Evolutionary conservation across 2,797 vertebrate species (phyloP).

Genomic region (Siniperca scherzeri): DNA sequence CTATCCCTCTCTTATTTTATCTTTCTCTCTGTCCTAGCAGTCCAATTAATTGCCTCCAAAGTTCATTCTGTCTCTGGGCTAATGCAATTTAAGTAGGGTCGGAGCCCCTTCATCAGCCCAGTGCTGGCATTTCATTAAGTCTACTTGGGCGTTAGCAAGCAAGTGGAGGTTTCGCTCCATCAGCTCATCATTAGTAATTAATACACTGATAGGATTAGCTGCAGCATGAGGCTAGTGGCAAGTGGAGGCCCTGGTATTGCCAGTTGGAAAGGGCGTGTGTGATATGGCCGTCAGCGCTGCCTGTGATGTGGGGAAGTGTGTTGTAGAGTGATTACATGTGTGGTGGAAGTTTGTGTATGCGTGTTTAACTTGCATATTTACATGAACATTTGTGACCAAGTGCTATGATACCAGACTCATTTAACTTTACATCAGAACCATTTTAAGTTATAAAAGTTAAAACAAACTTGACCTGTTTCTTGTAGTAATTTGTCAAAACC

Average conservation of each 20-base stretch:
- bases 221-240: conserved; percentile 61
- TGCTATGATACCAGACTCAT: neutral
- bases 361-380: conserved; percentile 20
- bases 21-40: conserved; percentile 57
- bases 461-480: neutral
- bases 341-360: neutral
- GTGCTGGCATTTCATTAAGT: conserved; percentile 93
- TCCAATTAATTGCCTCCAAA: conserved; percentile 93
- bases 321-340: conserved; percentile 36
- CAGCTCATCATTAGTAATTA: conserved; percentile 92
- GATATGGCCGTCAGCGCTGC: conserved; percentile 50
- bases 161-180: conserved; percentile 80
- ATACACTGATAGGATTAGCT: conserved; percentile 85
- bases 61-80: conserved; percentile 89
- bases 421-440: neutral
- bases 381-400: neutral
- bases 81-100: conserved; percentile 92
- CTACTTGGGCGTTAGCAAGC: conserved; percentile 74
- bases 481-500: neutral
- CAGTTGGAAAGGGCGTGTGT: conserved; percentile 41
- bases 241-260: conserved; percentile 63
- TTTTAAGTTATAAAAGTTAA: neutral
- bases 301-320: conserved; percentile 42
- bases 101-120: conserved; percentile 90
- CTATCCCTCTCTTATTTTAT: conserved; percentile 50